Base-by-base conservation (phyloP, 1,140 invertebrate genomes). In the Colletes latitarsis region DNA sequence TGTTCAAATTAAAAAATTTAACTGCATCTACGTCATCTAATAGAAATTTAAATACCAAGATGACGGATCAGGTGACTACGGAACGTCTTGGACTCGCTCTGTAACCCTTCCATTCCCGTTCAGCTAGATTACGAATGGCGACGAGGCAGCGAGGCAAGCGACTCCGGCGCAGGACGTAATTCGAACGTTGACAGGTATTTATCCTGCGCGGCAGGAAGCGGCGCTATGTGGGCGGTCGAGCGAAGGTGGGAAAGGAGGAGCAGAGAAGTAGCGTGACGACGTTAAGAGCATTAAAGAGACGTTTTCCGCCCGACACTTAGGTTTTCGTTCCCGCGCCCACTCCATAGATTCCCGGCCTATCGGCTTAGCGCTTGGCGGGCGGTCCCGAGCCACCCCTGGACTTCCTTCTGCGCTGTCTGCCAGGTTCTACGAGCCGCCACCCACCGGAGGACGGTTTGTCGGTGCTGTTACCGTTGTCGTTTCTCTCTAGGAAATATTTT, bases 271-370 rank as follows among this genome's bases (percentile, higher is more conserved):
- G 90, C 84, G 86, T 88, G 89, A 89, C 89, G 88, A 89, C 85
- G 90, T 87, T 93, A 93, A 93, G 92, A 92, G 92, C 91, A 93
- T 93, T 93, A 93, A 91, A 92, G 91, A 91, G 91, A 92, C 92
- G 92, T 92, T 93, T 92, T 92, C 91, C 91, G 88, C 86, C 88
- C 91, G 87, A 93, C 91, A 91, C 91, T 92, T 92, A 90, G 92
- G 88, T 92, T 92, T 92, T 92, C 91, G 88, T 89, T 89, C 76
- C 78, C 88, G 86, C 88, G 78, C 88, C 87, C 88, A 88, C 86
- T 88, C 90, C 89, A 90, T 89, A 91, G 91, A 93, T 91, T 91
- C 91, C 87, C 89, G 88, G 91, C 91, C 92, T 93, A 93, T 91
- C 92, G 89, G 92, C 92, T 93, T 93, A 92, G 89, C 89, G 88